These are phyloP conservation scores for Pollenia labialis DNA, from an alignment of 2,888 invertebrate species.

Conservation along the genomic window DNA sequence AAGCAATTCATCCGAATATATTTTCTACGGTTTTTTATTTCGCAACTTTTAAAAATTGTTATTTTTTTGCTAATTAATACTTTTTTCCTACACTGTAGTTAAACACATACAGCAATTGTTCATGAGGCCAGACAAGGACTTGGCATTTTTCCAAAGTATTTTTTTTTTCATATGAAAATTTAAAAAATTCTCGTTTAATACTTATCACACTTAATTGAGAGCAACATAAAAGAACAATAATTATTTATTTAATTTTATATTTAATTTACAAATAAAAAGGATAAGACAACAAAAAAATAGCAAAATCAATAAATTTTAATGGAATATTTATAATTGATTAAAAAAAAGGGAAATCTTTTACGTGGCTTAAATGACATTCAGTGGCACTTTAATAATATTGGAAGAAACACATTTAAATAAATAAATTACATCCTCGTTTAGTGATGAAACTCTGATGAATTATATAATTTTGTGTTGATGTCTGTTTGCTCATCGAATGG, in stretches of 20 bases:
- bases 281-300: not conserved
- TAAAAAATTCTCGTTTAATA: not conserved
- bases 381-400: not conserved
- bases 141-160: no score
- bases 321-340: not conserved
- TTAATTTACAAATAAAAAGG: not conserved
- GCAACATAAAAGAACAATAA: constrained; percentile 10
- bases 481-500: not conserved
- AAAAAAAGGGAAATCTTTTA: not conserved
- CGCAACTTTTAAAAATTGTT: no score
- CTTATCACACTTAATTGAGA: not conserved
- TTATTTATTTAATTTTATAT: constrained; percentile 2
- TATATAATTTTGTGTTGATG: constrained; percentile 2
- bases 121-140: no score
- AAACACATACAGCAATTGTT: no score
- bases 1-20: no score
- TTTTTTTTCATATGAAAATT: not conserved
- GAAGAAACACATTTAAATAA: constrained; percentile 24
- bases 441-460: constrained; percentile 29
- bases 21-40: no score
- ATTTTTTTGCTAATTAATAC: no score
- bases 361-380: constrained; percentile 26
- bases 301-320: not conserved
- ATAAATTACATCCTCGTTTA: constrained; percentile 34
- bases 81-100: no score